Percentiles rank a stretch among this genome's conserved stretches.
Evolutionary conservation across 2,113 vertebrate species (phyloP).

Genomic region (Pungitius pungitius): DNA sequence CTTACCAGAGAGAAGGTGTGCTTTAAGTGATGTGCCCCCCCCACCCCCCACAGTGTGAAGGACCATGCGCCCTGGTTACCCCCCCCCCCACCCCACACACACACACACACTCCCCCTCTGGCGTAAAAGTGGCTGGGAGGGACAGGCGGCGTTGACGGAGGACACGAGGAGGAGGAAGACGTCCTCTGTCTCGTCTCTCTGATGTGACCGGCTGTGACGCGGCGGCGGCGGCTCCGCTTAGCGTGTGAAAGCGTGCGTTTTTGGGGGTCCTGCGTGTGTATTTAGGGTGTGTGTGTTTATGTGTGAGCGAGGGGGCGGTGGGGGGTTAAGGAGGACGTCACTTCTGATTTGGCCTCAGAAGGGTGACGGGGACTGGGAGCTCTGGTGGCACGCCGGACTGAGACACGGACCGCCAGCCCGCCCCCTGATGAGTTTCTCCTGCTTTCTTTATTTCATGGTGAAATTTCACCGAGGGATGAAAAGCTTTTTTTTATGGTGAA

Average conservation of each 20-base stretch:
- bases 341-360: slow-evolving; percentile 72
- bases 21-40: no score
- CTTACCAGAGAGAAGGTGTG: no score
- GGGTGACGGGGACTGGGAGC: slow-evolving; percentile 75
- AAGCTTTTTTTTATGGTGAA: slow-evolving; percentile 69
- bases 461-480: slow-evolving; percentile 66
- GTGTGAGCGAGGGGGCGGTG: slow-evolving; percentile 14
- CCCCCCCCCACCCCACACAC: slow-evolving; percentile 14
- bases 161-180: slow-evolving; percentile 68
- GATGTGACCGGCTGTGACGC: slow-evolving; percentile 70
- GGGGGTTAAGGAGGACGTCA: slow-evolving; percentile 72
- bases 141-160: slow-evolving; percentile 66
- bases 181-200: slow-evolving; percentile 74
- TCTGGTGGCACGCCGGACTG: slow-evolving; percentile 70
- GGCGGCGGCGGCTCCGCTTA: slow-evolving; percentile 58
- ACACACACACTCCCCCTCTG: no score
- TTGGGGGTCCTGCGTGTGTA: slow-evolving; percentile 36
- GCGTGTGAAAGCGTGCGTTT: slow-evolving; percentile 60
- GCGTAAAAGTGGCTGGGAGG: slow-evolving; percentile 66
- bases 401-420: slow-evolving; percentile 64
- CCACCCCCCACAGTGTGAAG: slow-evolving; percentile 12
- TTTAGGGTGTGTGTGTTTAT: slow-evolving; percentile 24
- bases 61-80: slow-evolving; percentile 41
- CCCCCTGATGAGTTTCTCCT: slow-evolving; percentile 57
- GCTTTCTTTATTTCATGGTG: slow-evolving; percentile 27